Conservation (phyloP, 2,888 invertebrate species). For the Aproaerema taeniolella region DNA sequence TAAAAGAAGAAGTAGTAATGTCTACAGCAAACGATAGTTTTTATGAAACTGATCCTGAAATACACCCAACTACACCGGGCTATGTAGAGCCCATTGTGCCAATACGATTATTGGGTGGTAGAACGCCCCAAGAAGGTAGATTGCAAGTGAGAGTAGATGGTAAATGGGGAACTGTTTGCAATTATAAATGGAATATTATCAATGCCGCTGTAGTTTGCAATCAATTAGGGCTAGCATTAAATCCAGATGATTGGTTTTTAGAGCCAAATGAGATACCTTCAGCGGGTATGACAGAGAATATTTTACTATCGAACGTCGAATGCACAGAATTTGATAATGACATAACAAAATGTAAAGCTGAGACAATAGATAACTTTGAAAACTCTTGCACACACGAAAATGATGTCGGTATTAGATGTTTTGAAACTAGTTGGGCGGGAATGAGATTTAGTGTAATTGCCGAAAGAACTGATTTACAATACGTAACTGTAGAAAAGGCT, state of each 20-base stretch:
- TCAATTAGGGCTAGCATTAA: conserved; percentile 94
- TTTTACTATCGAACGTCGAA: conserved; percentile 90
- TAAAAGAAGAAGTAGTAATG: conserved; percentile 86
- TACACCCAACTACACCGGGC: conserved; percentile 78
- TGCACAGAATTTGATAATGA: conserved; percentile 95
- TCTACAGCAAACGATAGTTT: conserved; percentile 80
- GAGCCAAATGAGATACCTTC: conserved; percentile 89
- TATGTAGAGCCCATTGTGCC: conserved; percentile 81
- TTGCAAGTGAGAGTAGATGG: conserved; percentile 89
- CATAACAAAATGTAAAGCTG: conserved; percentile 90
- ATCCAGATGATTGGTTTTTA: conserved; percentile 94
- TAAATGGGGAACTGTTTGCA: conserved; percentile 98
- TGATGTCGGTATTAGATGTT: conserved; percentile 93
- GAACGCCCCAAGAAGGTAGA: conserved; percentile 89
- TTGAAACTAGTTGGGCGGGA: conserved; percentile 96
- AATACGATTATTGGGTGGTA: conserved; percentile 89
- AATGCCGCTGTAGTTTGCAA: conserved; percentile 97
- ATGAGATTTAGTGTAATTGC: conserved; percentile 92
- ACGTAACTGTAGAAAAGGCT: conserved; percentile 92
- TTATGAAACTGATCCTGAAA: conserved; percentile 75
- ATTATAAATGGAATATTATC: conserved; percentile 95
- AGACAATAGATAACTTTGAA: conserved; percentile 87
- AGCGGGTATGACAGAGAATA: conserved; percentile 85
- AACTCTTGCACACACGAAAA: conserved; percentile 92
- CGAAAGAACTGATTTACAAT: conserved; percentile 91